These are phyloP conservation scores for Crenichthys baileyi DNA, from an alignment of 2,797 vertebrate genomes.

Conservation along the genomic window DNA sequence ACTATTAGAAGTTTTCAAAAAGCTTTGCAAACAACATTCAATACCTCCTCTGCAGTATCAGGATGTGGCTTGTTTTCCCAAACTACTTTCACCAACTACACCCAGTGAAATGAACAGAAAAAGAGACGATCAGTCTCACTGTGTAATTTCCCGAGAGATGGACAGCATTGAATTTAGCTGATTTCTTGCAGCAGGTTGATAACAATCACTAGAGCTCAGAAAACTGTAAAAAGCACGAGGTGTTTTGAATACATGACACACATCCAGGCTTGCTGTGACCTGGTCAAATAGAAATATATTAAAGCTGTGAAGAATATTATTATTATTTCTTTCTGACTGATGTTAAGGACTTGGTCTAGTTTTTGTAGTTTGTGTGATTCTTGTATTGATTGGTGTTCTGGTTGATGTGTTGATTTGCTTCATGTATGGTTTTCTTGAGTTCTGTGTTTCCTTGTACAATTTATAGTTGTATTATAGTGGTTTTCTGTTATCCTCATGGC, in stretches of 20 bases:
- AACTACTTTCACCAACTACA: neutral
- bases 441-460: neutral
- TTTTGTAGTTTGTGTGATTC: neutral
- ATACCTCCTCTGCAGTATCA: neutral
- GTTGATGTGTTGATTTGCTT: neutral
- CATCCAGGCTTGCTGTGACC: neutral
- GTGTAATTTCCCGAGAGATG: neutral
- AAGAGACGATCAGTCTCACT: neutral
- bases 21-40: neutral
- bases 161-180: neutral
- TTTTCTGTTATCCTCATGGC: neutral
- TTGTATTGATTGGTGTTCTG: neutral
- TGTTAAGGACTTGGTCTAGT: neutral
- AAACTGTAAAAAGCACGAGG: neutral
- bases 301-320: neutral
- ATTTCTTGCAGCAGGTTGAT: neutral
- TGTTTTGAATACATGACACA: neutral
- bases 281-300: neutral
- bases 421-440: neutral
- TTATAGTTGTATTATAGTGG: neutral
- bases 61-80: neutral
- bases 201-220: neutral
- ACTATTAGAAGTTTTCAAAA: neutral
- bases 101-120: neutral
- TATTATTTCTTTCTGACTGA: neutral